Evolutionary conservation across 1,140 invertebrate genomes (phyloP).

Genomic region (Globodera rostochiensis): DNA sequence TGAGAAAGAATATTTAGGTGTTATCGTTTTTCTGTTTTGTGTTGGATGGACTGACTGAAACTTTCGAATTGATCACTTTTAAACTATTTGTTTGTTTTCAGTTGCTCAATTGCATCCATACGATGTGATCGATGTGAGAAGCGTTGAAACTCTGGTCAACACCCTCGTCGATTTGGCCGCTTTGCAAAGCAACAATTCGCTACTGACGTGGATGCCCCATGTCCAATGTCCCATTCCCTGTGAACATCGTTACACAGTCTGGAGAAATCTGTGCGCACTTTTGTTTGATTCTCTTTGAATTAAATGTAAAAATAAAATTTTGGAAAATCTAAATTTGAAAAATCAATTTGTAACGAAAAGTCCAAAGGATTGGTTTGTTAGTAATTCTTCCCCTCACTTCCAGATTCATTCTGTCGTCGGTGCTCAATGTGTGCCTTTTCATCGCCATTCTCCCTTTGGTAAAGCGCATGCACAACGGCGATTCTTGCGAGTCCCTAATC

Average conservation of each 20-base stretch:
- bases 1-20: not conserved
- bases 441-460: constrained; percentile 42
- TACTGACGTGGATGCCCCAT: constrained; percentile 38
- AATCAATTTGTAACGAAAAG: not conserved
- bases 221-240: constrained; percentile 55
- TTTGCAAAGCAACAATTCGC: constrained; percentile 42
- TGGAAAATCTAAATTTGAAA: too few relatives aligned
- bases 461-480: constrained; percentile 33
- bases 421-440: constrained; percentile 49
- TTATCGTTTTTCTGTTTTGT: not conserved
- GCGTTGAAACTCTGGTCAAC: constrained; percentile 40
- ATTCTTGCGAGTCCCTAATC: constrained; percentile 36
- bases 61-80: too few relatives aligned
- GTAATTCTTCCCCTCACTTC: not conserved
- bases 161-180: constrained; percentile 42
- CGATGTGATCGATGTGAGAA: constrained; percentile 40
- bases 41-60: too few relatives aligned
- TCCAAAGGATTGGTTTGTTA: constrained; percentile 7
- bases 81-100: not conserved
- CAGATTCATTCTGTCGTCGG: constrained; percentile 41
- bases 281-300: not conserved
- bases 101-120: constrained; percentile 21
- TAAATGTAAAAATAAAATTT: too few relatives aligned
- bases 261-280: constrained; percentile 47
- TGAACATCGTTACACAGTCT: constrained; percentile 47